phyloP scores from a whole-genome alignment of 2,113 vertebrate genomes.

The Antennarius striatus region DNA sequence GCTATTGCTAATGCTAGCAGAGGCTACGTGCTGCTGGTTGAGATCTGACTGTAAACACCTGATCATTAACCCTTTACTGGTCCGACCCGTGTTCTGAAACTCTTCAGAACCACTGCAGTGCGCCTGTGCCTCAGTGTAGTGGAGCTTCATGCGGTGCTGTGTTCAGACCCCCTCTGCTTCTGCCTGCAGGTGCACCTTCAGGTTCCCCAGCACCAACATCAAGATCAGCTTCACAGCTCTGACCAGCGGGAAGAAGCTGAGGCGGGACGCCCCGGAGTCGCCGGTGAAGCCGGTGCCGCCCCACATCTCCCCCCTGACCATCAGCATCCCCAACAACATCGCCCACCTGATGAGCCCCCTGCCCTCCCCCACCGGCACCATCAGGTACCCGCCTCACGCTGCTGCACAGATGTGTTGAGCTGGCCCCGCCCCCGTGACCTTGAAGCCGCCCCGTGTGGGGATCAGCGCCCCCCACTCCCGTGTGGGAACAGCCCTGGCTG shows the following conservation, averaged over 20 bases:
- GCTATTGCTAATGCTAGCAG: no score
- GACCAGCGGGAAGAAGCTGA: slow-evolving; percentile 87
- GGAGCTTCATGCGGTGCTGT: neutral
- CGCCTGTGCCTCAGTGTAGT: neutral
- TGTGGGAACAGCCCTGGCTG: slow-evolving; percentile 54
- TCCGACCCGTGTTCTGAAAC: no score
- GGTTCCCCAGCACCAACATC: slow-evolving; percentile 99
- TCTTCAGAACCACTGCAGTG: no score
- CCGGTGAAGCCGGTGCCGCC: slow-evolving; percentile 92
- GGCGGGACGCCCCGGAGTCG: slow-evolving; percentile 89
- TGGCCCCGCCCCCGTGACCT: neutral
- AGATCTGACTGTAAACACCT: no score
- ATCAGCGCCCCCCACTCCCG: neutral
- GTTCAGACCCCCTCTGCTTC: neutral
- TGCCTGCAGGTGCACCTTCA: slow-evolving; percentile 91
- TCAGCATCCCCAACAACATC: slow-evolving; percentile 99
- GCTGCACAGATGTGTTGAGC: rapidly evolving
- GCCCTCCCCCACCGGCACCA: slow-evolving; percentile 95
- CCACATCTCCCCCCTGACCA: slow-evolving; percentile 94
- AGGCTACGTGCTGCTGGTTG: no score
- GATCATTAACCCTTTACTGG: no score
- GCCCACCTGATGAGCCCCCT: slow-evolving; percentile 96
- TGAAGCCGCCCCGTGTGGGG: neutral
- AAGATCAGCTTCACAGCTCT: slow-evolving; percentile 97
- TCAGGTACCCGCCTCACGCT: slow-evolving; percentile 82